Evolutionary conservation across 2,797 vertebrate genomes (phyloP).

Genomic region (Pterois miles): DNA sequence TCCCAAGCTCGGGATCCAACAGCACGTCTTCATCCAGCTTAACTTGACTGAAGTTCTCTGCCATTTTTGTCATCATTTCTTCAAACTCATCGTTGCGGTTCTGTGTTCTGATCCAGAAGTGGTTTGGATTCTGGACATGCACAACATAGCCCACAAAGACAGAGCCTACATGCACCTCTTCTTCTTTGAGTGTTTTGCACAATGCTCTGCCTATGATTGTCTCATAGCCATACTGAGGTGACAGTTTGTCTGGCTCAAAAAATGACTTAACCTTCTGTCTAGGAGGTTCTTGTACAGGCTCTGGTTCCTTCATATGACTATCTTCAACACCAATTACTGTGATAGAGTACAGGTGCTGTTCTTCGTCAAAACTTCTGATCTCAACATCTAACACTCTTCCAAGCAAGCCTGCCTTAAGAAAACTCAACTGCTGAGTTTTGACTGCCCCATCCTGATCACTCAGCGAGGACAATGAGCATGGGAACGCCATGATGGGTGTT

Average conservation of each 20-base stretch:
- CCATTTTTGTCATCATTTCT: conserved; percentile 84
- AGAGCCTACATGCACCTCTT: conserved; percentile 77
- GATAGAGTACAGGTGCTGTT: conserved; percentile 83
- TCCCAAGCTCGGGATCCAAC: conserved; percentile 83
- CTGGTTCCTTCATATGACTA: background rate
- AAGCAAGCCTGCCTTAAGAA: conserved; percentile 85
- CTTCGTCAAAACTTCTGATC: conserved; percentile 77
- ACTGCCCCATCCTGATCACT: conserved; percentile 63
- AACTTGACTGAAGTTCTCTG: conserved; percentile 74
- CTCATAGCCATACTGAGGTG: conserved; percentile 33
- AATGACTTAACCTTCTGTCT: background rate
- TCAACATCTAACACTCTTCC: conserved; percentile 77
- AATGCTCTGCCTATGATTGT: conserved; percentile 35
- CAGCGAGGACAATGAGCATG: conserved; percentile 85
- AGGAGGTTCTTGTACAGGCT: conserved; percentile 11
- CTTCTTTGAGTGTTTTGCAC: conserved; percentile 57
- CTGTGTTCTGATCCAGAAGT: conserved; percentile 90
- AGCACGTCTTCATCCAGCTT: conserved; percentile 84
- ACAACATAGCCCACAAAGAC: conserved; percentile 84
- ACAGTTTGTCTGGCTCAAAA: background rate
- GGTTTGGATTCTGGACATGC: conserved; percentile 85
- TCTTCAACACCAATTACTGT: conserved; percentile 69
- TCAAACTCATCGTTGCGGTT: conserved; percentile 85
- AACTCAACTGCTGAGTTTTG: conserved; percentile 80
- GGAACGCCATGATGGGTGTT: conserved; percentile 86